A percentile compares a stretch with the other conserved stretches of the same genome.
These are phyloP conservation scores for Drosophila fulvimacula DNA, from an alignment of 2,888 invertebrate genomes.

Conservation along the genomic window DNA sequence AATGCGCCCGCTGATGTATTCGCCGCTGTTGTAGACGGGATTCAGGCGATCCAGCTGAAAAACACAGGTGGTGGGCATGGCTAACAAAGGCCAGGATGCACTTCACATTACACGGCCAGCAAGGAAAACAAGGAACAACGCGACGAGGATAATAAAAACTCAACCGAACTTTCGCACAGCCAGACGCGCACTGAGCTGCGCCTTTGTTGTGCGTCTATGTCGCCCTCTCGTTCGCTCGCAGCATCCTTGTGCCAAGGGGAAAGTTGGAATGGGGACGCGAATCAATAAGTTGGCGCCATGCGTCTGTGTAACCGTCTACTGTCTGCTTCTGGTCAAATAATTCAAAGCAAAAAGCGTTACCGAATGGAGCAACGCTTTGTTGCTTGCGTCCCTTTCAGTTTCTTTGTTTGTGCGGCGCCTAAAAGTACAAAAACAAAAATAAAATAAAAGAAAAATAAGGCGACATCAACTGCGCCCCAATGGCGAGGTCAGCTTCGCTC, in stretches of 20 bases:
- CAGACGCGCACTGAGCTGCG: slow-evolving; percentile 74
- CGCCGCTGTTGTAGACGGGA: slow-evolving; percentile 79
- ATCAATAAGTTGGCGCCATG: slow-evolving; percentile 79
- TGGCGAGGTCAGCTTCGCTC: slow-evolving; percentile 44
- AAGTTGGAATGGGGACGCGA: slow-evolving; percentile 40
- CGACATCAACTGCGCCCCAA: slow-evolving; percentile 15
- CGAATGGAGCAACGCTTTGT: slow-evolving; percentile 56
- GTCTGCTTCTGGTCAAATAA: slow-evolving; percentile 79
- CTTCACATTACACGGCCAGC: slow-evolving; percentile 47
- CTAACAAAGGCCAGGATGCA: slow-evolving; percentile 14
- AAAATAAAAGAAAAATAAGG: background rate
- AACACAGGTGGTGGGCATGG: slow-evolving; percentile 82
- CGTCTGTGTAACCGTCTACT: slow-evolving; percentile 78
- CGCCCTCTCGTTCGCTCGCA: slow-evolving; percentile 29
- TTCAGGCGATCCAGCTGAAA: slow-evolving; percentile 82
- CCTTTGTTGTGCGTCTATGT: slow-evolving; percentile 58
- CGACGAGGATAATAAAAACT: slow-evolving; percentile 22
- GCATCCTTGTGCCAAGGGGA: slow-evolving; percentile 59
- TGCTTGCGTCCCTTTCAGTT: slow-evolving; percentile 66
- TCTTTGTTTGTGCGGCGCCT: slow-evolving; percentile 61
- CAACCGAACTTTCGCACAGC: slow-evolving; percentile 72
- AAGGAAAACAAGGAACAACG: slow-evolving; percentile 9
- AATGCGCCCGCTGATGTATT: slow-evolving; percentile 80
- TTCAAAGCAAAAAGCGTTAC: slow-evolving; percentile 57
- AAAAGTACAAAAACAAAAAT: background rate